Base-by-base conservation (phyloP, 2,113 vertebrate species). In the Pomatorhinus ruficollis region DNA sequence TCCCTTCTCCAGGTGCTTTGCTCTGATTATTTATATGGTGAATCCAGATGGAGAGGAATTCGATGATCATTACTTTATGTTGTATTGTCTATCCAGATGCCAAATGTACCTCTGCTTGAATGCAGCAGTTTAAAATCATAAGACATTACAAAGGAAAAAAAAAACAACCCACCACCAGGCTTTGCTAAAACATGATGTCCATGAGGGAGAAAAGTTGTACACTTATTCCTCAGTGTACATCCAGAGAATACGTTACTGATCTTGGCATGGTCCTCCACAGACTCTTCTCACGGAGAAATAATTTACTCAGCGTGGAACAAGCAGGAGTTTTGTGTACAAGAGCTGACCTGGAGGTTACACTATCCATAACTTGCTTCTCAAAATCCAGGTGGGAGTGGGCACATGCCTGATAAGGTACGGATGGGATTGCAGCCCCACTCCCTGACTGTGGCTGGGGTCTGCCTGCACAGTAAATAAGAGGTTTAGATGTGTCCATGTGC, bases 331-430 rank as follows among this genome's bases (percentile, higher is more conserved):
- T 56, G 53, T 70, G 69, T 75, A 37, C 7, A 2, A 64, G 63
- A 61, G 71, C 66, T 64, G 81, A 64, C 70, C 84, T 69, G 15
- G 18, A 44, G 53, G 35, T 60, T 56, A 39, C 8, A 8, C 28
- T 33, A 13, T 16, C 31, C 22, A 6, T 25, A 69, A n/a, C 20
- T 47, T 44, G 52, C 40, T 75, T 33, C n/a, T 92, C 52, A 50
- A 63, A 57, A 74, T 47, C 39, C 60, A 53, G 16, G 35, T 45
- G 35, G 65, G 56, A 90, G 61, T 3, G 1, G 47, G 47, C 40
- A 63, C 52, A 0, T 2, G 23, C 21, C 42, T 79, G 61, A 40
- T 44, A 68, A 79, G 18, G 23, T 12, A n/a, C 0, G 0, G 2
- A n/a, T 89, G 77, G 3, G 5, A 66, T 47, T 70, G 65, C 74